Base-by-base conservation (phyloP, 2,113 vertebrate genomes). In the Sinocyclocheilus anophthalmus region DNA sequence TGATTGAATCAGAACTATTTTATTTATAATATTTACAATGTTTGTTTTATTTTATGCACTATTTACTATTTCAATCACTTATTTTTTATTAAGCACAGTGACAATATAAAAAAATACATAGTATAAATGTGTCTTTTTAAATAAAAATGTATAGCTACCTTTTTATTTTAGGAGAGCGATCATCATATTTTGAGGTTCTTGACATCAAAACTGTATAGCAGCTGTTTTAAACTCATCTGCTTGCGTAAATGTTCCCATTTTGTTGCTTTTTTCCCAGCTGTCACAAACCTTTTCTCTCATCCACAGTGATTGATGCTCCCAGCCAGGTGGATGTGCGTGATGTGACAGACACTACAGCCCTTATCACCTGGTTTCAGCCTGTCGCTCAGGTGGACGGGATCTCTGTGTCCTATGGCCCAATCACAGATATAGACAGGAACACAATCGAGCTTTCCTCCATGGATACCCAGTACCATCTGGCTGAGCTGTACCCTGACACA, bases 281-380 rank as follows among this genome's bases (percentile, higher is more conserved):
- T 45, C 77, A 61, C 39, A 12, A 12, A n/a, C 70, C 18, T 0
- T 2, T 87, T 65, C 50, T 37, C 73, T 81, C 57, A 48, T 39
- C 9, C 84, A 0, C 90, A 99, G 98, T 93, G 85, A 95, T 99
- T 0, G 98, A 99, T 45, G 95, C 96, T 20, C 98, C 98, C 11
- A 96, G 96, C 89, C 96, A 97, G 84, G 93, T 98, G 0, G 95
- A 98, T n/a, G 95, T 96, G 53, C 97, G 93, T n/a, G 97, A 99
- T 0, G 93, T 99, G 85, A 99, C 96, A 0, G 98, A 99, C 92
- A 96, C 95, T 57, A 98, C 97, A 0, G 97, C 97, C 0, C 94
- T 99, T 33, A 92, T 99, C 90, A 98, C 97, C 0, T 99, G 98
- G 98, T 95, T 95, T 90, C 97, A 97, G 84, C 97, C 98, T 1